Percentiles rank a stretch among this genome's conserved stretches.
phyloP scores from a whole-genome alignment of 2,113 vertebrate genomes.

The Fulmarus glacialis region DNA sequence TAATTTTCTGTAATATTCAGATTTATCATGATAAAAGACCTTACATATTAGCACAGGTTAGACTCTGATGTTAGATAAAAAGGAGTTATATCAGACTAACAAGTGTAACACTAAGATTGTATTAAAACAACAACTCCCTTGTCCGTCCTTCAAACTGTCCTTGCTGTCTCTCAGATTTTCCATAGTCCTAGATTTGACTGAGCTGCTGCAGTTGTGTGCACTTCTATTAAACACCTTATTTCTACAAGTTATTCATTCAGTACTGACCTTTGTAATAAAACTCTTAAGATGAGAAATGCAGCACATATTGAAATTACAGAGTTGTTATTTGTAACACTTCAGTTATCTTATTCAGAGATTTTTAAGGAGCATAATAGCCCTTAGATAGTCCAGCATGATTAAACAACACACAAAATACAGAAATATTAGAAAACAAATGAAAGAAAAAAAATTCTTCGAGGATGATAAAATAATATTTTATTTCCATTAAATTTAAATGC shows the following conservation, averaged over 20 bases:
- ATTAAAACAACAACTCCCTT: background rate
- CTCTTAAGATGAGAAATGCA: constrained; percentile 45
- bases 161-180: constrained; percentile 23
- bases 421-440: background rate
- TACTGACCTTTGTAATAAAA: constrained; percentile 68
- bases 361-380: background rate
- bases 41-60: background rate
- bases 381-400: background rate
- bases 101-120: background rate
- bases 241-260: constrained; percentile 63
- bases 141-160: constrained; percentile 11
- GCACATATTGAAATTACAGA: constrained; percentile 47
- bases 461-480: background rate
- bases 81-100: background rate
- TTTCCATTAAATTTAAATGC: background rate
- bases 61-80: background rate
- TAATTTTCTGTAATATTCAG: background rate
- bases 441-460: background rate
- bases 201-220: background rate
- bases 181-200: constrained; percentile 2
- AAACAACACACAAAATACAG: background rate
- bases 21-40: background rate
- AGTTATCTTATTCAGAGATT: constrained; percentile 40
- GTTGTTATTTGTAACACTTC: constrained; percentile 46
- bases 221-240: constrained; percentile 59